Evolutionary conservation across 92 coral and sea anemone genomes (phyloP).

Genomic region (Blastomussa wellsi): DNA sequence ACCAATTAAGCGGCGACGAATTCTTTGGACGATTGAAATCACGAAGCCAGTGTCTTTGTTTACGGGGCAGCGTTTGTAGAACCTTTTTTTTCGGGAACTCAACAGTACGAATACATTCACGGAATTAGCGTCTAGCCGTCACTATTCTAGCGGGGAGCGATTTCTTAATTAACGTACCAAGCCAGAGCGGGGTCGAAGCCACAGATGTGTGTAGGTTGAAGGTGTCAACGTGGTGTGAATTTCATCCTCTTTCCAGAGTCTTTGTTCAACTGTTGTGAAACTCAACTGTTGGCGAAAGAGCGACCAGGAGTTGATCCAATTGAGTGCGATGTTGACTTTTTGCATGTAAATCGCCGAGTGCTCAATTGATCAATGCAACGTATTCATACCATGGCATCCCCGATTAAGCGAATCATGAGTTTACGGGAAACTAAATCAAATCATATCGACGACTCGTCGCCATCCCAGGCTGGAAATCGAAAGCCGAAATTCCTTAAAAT

Average conservation of each 20-base stretch:
- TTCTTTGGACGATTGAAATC: constrained; percentile 36
- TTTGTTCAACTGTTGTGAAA: constrained; percentile 21
- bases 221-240: constrained; percentile 28
- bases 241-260: constrained; percentile 18
- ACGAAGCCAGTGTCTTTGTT: constrained; percentile 40
- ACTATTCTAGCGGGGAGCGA: constrained; percentile 32
- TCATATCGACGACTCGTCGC: background rate
- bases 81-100: background rate
- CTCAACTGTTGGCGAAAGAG: background rate
- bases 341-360: constrained; percentile 20
- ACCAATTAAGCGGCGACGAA: constrained; percentile 29
- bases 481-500: constrained; percentile 73
- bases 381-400: constrained; percentile 53
- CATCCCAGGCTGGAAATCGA: constrained; percentile 22
- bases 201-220: background rate
- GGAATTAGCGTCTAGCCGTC: constrained; percentile 19
- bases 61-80: background rate
- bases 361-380: constrained; percentile 2
- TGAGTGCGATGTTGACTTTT: background rate
- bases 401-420: constrained; percentile 67
- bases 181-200: background rate
- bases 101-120: background rate
- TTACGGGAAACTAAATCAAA: constrained; percentile 30
- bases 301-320: constrained; percentile 17
- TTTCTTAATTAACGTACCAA: constrained; percentile 26